phyloP scores from a whole-genome alignment of 2,113 vertebrate genomes.

The Seriola quinqueradiata region DNA sequence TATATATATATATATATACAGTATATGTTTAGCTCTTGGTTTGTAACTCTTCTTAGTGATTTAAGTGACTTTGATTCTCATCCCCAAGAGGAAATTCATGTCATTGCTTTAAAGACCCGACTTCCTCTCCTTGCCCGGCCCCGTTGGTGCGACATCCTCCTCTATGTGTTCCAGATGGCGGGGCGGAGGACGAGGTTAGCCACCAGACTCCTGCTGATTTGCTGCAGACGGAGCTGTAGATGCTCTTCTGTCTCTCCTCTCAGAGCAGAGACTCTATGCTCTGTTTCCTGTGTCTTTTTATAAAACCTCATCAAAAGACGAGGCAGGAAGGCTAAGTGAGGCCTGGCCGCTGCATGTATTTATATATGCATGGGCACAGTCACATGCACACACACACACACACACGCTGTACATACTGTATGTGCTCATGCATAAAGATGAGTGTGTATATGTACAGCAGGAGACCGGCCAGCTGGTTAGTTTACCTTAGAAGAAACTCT shows the following conservation, averaged over 20 bases:
- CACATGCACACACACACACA: background rate
- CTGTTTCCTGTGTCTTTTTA: slow-evolving; percentile 60
- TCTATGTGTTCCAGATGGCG: slow-evolving; percentile 68
- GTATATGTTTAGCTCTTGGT: background rate
- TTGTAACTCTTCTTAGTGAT: background rate
- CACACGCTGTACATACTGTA: background rate
- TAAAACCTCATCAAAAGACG: slow-evolving; percentile 42
- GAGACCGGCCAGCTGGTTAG: background rate
- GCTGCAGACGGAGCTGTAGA: slow-evolving; percentile 52
- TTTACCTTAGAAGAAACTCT: background rate
- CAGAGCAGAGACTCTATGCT: background rate
- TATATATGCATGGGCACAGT: background rate
- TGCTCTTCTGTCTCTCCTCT: slow-evolving; percentile 11
- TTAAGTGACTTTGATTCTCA: slow-evolving; percentile 10
- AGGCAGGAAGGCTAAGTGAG: slow-evolving; percentile 34
- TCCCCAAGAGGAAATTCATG: slow-evolving; percentile 52
- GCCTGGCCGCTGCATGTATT: background rate
- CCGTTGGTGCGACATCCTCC: slow-evolving; percentile 55
- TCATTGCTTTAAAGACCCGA: slow-evolving; percentile 29
- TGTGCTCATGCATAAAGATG: slow-evolving; percentile 21
- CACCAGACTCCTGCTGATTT: slow-evolving; percentile 57
- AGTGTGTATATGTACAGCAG: background rate
- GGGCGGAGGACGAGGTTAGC: slow-evolving; percentile 21
- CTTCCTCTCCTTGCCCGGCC: slow-evolving; percentile 41
- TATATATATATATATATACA: too few species aligned